Evolutionary conservation across 2,797 vertebrate genomes (phyloP).

Genomic region (Onychomys torridus): DNA sequence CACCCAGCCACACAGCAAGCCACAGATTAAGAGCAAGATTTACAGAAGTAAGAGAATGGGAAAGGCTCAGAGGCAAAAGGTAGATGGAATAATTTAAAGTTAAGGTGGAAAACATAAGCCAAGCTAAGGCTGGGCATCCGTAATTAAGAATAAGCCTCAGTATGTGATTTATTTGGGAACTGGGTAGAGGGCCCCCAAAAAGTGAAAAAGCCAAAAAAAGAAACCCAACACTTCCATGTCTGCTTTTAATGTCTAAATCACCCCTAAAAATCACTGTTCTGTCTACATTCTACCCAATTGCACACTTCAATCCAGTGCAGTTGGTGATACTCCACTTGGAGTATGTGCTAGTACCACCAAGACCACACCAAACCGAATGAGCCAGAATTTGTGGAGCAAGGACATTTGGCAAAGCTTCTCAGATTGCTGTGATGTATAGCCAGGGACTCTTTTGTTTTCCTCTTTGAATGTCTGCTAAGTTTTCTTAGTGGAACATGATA

Average conservation of each 20-base stretch:
- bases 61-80: too few species aligned
- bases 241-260: not conserved
- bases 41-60: too few species aligned
- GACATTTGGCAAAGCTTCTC: not conserved
- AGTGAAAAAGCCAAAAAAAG: too few species aligned
- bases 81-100: too few species aligned
- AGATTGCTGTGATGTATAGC: not conserved
- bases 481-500: not conserved
- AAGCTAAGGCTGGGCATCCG: too few species aligned
- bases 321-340: not conserved
- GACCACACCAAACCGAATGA: not conserved
- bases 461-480: not conserved
- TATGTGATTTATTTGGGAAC: too few species aligned
- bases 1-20: too few species aligned
- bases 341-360: not conserved
- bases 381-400: not conserved
- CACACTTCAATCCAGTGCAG: not conserved
- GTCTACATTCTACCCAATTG: not conserved
- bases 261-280: not conserved
- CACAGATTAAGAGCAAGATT: too few species aligned
- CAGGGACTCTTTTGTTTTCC: not conserved
- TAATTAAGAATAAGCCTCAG: too few species aligned
- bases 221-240: not conserved
- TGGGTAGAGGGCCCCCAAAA: too few species aligned
- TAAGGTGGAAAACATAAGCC: too few species aligned